A percentile compares a stretch with the other conserved stretches of the same genome.
These are phyloP conservation scores for Saturnia japonica DNA, from an alignment of 2,888 invertebrate species.

Conservation along the genomic window DNA sequence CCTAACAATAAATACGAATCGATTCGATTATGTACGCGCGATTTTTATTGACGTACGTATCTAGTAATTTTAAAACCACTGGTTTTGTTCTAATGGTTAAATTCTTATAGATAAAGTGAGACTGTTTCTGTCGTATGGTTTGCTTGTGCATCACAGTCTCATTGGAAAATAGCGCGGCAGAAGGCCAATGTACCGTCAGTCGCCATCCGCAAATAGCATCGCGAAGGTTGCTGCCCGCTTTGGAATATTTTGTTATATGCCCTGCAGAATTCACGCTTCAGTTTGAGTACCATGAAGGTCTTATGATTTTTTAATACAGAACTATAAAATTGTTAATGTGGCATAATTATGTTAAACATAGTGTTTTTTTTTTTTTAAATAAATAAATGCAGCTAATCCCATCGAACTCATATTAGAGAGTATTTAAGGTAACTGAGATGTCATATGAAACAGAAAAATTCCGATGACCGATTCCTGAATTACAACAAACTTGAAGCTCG, in stretches of 20 bases:
- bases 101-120: too few relatives aligned
- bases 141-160: slow-evolving; percentile 56
- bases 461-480: slow-evolving; percentile 67
- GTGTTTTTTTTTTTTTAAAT: neutral
- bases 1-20: too few relatives aligned
- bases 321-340: neutral
- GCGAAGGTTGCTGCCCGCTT: slow-evolving; percentile 71
- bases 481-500: slow-evolving; percentile 64
- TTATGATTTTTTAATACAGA: neutral
- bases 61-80: neutral
- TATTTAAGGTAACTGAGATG: neutral
- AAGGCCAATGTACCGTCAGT: slow-evolving; percentile 74
- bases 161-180: slow-evolving; percentile 69
- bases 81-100: too few relatives aligned
- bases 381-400: neutral
- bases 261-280: slow-evolving; percentile 45
- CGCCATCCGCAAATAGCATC: slow-evolving; percentile 70
- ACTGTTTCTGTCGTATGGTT: slow-evolving; percentile 38
- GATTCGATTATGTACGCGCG: too few relatives aligned
- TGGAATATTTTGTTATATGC: slow-evolving; percentile 59
- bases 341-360: neutral
- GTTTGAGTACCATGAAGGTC: slow-evolving; percentile 15
- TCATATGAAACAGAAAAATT: slow-evolving; percentile 44
- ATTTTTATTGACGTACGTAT: neutral
- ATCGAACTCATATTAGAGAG: neutral